These are phyloP conservation scores for Urocolius indicus DNA, from an alignment of 2,113 vertebrate genomes.

Conservation along the genomic window DNA sequence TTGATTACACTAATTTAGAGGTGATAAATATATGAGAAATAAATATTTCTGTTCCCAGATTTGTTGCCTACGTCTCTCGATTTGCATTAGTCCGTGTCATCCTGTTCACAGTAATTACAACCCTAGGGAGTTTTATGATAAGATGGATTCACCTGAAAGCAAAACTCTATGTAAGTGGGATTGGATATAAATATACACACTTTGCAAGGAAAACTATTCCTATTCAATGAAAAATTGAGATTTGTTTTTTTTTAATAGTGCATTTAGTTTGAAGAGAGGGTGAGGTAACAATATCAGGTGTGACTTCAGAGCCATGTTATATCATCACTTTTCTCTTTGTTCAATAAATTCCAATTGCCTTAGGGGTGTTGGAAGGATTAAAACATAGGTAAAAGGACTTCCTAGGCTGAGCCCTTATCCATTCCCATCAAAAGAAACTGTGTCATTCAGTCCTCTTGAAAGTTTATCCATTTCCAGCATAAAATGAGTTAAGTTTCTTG, in stretches of 20 bases:
- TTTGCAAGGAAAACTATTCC: neutral
- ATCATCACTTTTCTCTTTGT: neutral
- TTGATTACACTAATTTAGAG: neutral
- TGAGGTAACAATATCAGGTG: neutral
- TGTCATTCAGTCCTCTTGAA: neutral
- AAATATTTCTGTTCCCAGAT: neutral
- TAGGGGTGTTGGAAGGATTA: neutral
- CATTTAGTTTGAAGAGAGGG: neutral
- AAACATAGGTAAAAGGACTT: neutral
- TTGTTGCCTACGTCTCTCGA: neutral
- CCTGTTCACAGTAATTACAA: neutral
- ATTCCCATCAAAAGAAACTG: neutral
- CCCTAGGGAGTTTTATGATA: neutral
- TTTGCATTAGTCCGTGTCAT: neutral
- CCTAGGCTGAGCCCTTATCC: neutral
- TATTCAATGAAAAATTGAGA: neutral
- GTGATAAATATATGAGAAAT: neutral
- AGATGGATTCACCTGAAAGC: neutral
- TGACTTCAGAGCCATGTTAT: neutral
- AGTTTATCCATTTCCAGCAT: neutral
- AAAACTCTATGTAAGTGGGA: neutral
- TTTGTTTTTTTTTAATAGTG: neutral
- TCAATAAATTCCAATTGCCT: neutral
- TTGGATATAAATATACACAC: neutral
- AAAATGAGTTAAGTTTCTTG: neutral